Evolutionary conservation across 1,140 invertebrate species (phyloP), one percentile per base, ranked within the genome.

Genomic region (Hyles vespertilio): DNA sequence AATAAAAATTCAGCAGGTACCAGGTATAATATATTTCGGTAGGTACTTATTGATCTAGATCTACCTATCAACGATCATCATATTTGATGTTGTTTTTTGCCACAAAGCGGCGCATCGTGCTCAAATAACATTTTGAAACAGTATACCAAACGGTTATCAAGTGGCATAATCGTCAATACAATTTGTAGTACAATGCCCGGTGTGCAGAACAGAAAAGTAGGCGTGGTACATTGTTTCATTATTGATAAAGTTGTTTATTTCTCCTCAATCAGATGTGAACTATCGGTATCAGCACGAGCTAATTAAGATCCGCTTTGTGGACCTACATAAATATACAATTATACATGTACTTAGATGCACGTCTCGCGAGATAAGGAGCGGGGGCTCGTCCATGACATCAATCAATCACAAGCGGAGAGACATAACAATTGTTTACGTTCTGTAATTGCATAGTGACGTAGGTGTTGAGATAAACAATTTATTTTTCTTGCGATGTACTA

Each of bases 361-460:
- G 59, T 67, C 56, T 61, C 40, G 34, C 6, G 11, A 51, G 77
- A 83, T 83, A 81, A 81, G 34, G 52, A n/a, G 48, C 56, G 77
- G 79, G 81, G 82, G 83, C 83, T 86, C 81, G 83, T 79, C 83
- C 83, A 61, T 86, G 83, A 86, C 81, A 79, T 78, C 70, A 70
- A 72, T 79, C 69, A 69, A 74, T 76, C 67, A 65, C 51, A 51
- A 59, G 40, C 58, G 58, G 67, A 77, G 22, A 22, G 75, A 76
- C 73, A 66, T 74, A 78, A 85, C 70, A 82, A 74, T 71, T 77
- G 67, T 79, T 79, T 79, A 77, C 68, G 68, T 72, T 56, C 69
- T 62, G 58, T 69, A 67, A 71, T 65, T 82, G 78, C 78, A 81
- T 73, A 69, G 62, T 80, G 81, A 81, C 79, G 79, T 76, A 40